Percentiles rank a stretch among this genome's conserved stretches.
Conservation (phyloP, 2,888 invertebrate genomes). For the Eretmocerus hayati region DNA sequence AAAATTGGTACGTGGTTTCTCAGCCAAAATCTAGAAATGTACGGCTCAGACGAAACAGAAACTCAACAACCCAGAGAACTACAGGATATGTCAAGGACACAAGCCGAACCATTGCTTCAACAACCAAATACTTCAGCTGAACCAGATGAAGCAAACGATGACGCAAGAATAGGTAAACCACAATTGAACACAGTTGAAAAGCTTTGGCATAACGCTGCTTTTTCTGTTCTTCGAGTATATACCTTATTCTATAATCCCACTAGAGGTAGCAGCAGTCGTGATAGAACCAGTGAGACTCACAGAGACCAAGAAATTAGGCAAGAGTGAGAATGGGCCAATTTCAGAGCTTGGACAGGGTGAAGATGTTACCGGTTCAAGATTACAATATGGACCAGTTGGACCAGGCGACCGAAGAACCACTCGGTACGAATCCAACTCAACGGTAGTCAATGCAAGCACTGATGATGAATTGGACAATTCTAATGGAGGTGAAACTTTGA, state of each 20-base stretch:
- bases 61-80: constrained; percentile 25
- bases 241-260: background rate
- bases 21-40: constrained; percentile 45
- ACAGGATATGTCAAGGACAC: constrained; percentile 23
- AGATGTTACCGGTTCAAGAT: constrained; percentile 6
- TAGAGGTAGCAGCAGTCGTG: background rate
- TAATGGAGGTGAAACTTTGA: constrained; percentile 26
- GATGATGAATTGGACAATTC: constrained; percentile 32
- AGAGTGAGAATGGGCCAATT: constrained; percentile 8
- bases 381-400: constrained; percentile 36
- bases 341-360: background rate
- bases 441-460: constrained; percentile 3
- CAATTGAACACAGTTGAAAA: background rate
- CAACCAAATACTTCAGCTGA: constrained; percentile 4
- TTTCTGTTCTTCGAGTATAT: background rate
- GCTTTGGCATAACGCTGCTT: background rate
- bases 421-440: constrained; percentile 6
- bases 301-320: constrained; percentile 6
- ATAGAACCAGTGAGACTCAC: constrained; percentile 11
- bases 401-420: constrained; percentile 31
- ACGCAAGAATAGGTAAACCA: constrained; percentile 13
- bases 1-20: constrained; percentile 48
- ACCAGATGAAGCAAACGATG: background rate
- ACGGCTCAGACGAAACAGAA: constrained; percentile 26
- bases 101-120: constrained; percentile 27